These are phyloP conservation scores for Argynnis bischoffii DNA, from an alignment of 2,888 invertebrate genomes.

Conservation along the genomic window DNA sequence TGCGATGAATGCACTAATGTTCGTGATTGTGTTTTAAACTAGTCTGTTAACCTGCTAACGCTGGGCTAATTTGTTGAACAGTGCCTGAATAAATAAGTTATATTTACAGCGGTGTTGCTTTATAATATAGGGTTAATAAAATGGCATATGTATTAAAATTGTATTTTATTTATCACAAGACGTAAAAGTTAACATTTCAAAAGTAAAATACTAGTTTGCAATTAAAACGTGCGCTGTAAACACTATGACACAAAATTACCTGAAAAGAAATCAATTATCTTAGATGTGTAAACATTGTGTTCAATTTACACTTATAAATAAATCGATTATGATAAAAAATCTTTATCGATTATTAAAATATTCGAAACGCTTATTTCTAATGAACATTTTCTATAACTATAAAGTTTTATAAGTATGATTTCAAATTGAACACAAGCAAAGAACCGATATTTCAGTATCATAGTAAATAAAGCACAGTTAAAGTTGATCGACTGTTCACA, in stretches of 20 bases:
- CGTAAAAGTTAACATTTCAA: slow-evolving; percentile 15
- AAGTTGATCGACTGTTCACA: neutral
- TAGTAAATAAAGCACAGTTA: neutral
- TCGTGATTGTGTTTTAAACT: slow-evolving; percentile 38
- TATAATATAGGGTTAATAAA: slow-evolving; percentile 26
- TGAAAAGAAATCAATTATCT: neutral
- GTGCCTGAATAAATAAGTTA: slow-evolving; percentile 28
- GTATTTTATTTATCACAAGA: slow-evolving; percentile 29
- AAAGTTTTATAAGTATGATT: too few species aligned
- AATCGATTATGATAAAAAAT: neutral
- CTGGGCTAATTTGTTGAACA: slow-evolving; percentile 29
- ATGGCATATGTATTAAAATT: slow-evolving; percentile 28
- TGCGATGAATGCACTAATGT: neutral
- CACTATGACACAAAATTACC: slow-evolving; percentile 2
- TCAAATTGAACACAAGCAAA: neutral
- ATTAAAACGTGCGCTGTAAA: neutral
- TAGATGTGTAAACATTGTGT: neutral
- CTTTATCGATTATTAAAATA: too few species aligned
- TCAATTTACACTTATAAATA: neutral
- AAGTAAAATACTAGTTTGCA: slow-evolving; percentile 12
- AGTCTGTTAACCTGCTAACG: slow-evolving; percentile 35
- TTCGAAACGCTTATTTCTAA: too few species aligned
- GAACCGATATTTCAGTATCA: neutral
- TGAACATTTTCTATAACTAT: too few species aligned
- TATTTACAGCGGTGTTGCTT: slow-evolving; percentile 22